Conservation (phyloP, 2,888 invertebrate genomes). For the Lingula anatina region DNA sequence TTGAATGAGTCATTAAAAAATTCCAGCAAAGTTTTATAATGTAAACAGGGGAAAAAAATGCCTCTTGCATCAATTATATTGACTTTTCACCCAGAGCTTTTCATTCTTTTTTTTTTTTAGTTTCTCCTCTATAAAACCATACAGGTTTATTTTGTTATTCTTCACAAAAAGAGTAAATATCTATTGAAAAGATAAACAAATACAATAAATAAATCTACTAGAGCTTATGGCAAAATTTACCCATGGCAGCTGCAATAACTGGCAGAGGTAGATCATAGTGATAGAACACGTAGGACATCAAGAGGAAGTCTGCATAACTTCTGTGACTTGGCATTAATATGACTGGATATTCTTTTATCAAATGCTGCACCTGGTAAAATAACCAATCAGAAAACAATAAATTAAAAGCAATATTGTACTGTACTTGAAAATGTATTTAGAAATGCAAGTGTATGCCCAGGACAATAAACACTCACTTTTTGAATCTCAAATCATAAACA, state of each 20-base stretch:
- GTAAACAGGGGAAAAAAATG: no score
- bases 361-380: slow-evolving; percentile 31
- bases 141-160: no score
- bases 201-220: no score
- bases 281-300: slow-evolving; percentile 87
- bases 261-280: slow-evolving; percentile 88
- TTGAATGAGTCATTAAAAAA: neutral
- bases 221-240: slow-evolving; percentile 57
- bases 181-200: no score
- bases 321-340: slow-evolving; percentile 91
- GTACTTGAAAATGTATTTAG: neutral
- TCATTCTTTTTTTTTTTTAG: no score
- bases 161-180: no score
- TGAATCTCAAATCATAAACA: no score
- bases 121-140: no score
- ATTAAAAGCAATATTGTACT: neutral
- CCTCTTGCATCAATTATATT: no score
- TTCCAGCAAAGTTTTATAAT: no score
- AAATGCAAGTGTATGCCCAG: neutral
- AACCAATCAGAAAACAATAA: neutral
- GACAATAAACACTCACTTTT: no score
- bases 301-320: slow-evolving; percentile 93
- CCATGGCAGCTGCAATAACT: slow-evolving; percentile 95
- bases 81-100: no score
- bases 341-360: slow-evolving; percentile 55